A percentile compares a stretch with the other conserved stretches of the same genome.
phyloP scores from a whole-genome alignment of 2,797 vertebrate species.

The Poeciliopsis paucimaculata region DNA sequence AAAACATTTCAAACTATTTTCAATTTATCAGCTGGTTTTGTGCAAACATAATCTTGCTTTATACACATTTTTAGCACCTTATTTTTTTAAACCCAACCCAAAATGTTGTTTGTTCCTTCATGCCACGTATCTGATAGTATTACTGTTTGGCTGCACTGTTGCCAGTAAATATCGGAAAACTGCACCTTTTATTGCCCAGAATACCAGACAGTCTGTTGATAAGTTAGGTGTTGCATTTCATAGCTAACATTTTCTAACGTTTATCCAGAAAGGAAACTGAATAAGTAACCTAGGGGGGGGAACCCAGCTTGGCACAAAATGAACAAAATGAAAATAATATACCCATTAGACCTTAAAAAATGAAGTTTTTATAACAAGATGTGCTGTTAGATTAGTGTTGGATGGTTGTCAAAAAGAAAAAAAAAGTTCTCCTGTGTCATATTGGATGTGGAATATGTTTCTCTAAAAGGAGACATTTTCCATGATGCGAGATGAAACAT shows the following conservation, averaged over 20 bases:
- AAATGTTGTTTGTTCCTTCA: not conserved
- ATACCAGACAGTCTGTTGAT: not conserved
- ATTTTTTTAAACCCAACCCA: not conserved
- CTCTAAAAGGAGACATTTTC: not conserved
- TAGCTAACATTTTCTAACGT: not conserved
- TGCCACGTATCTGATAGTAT: not conserved
- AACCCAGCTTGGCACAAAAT: not conserved
- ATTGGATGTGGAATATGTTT: not conserved
- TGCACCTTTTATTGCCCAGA: not conserved
- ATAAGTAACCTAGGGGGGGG: too few species aligned
- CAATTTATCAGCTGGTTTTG: not conserved
- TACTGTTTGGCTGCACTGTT: not conserved
- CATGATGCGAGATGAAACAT: not conserved
- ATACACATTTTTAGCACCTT: not conserved
- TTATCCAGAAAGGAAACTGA: not conserved
- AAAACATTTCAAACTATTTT: not conserved
- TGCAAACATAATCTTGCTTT: not conserved
- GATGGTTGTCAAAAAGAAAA: not conserved
- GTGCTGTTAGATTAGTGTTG: not conserved
- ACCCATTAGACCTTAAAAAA: not conserved
- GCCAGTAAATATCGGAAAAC: not conserved
- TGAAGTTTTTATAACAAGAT: not conserved
- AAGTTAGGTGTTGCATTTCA: not conserved
- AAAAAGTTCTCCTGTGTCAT: not conserved
- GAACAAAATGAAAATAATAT: not conserved